Conservation (phyloP, 2,113 vertebrate species). For the Myotis brandtii region DNA sequence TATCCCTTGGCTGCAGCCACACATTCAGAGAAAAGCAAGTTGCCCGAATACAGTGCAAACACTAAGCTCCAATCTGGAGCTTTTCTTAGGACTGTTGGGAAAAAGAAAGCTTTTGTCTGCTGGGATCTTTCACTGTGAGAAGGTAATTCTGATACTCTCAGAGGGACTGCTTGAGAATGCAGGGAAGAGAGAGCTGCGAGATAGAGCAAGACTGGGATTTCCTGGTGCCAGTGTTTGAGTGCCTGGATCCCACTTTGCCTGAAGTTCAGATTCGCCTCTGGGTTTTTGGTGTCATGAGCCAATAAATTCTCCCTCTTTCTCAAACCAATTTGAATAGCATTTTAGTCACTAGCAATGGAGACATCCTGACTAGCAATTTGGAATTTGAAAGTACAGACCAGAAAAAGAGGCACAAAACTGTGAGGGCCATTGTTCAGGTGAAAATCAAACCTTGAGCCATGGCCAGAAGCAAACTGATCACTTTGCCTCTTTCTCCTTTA, state of each 20-base stretch:
- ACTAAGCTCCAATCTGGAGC: background rate
- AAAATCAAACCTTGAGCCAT: background rate
- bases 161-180: background rate
- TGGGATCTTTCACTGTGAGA: background rate
- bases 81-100: constrained; percentile 24
- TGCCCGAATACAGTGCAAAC: background rate
- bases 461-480: background rate
- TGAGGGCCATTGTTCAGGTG: background rate
- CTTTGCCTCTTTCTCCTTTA: constrained; percentile 1
- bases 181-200: background rate
- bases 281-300: constrained; percentile 26
- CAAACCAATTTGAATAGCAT: background rate
- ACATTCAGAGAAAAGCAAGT: constrained; percentile 7
- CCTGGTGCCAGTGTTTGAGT: background rate
- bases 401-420: background rate
- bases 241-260: background rate
- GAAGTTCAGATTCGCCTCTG: background rate
- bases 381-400: constrained; percentile 18
- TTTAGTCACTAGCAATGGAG: background rate
- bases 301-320: constrained; percentile 11
- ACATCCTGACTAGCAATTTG: background rate
- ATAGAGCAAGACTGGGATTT: background rate
- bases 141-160: background rate
- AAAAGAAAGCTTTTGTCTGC: constrained; percentile 37
- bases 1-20: background rate